Evolutionary conservation across 2,888 invertebrate genomes (phyloP), one percentile per base, ranked within the genome.

Genomic region (Polymixis flavicincta): DNA sequence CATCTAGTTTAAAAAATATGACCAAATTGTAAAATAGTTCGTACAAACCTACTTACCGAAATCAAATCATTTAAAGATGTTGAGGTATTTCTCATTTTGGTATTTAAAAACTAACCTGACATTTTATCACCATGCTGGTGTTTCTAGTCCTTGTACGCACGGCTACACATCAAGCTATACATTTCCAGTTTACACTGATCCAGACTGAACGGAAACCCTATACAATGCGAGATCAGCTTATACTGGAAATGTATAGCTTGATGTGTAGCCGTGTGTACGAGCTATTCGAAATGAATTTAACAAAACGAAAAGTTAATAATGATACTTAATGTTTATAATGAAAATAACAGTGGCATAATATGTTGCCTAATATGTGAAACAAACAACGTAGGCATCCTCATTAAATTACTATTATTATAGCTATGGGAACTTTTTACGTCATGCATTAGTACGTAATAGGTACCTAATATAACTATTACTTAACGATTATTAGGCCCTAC

Each of bases 401-500:
- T 37, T 72, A 64, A 63, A 19, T 55, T 57, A 52, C 25, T 54
- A 61, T 55, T 37, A 78, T 75, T 61, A 66, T n/a, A 57, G 75
- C 65, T 55, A 37, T 28, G 75, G 81, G 75, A 81, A 75, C 68
- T 79, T 74, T 45, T 17, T 1, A 65, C 32, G 14, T 54, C 52
- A 82, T 68, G 37, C 64, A 65, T 65, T 66, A 73, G 6, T 37
- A 52, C n/a, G 14, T 45, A 69, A 25, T 65, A 52, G 55, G 22
- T 37, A 32, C 52, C n/a, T 52, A 52, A 52, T 52, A 60, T 54
- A 17, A 71, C 28, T 59, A 54, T 37, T 70, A 76, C 32, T 37
- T 76, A 76, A 57, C 55, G 61, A 66, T 70, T 80, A 77, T 70
- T 66, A 67, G 45, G 52, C 55, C 76, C 63, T 28, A 14, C n/a